Conservation (phyloP, 2,113 vertebrate species). For the Bubo bubo region DNA sequence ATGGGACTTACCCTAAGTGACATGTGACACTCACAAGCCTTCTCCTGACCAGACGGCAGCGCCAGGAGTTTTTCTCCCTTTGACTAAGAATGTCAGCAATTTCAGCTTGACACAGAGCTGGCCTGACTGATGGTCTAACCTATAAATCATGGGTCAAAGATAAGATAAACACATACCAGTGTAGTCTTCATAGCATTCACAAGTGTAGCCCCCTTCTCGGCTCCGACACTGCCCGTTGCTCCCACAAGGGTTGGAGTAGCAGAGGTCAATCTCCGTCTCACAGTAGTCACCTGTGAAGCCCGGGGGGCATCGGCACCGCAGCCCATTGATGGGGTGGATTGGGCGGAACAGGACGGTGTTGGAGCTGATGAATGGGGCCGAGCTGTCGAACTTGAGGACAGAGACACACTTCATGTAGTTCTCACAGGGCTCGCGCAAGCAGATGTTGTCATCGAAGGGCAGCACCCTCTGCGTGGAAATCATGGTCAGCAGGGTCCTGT, state of each 20-base stretch:
- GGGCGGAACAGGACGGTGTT: constrained; percentile 93
- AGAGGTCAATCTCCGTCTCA: constrained; percentile 95
- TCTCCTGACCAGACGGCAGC: neutral
- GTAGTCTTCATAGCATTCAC: constrained; percentile 90
- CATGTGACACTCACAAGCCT: neutral
- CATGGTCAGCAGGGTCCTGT: constrained; percentile 87
- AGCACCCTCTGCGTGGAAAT: constrained; percentile 92
- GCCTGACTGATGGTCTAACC: neutral
- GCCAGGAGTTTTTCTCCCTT: neutral
- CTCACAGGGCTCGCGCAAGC: constrained; percentile 93
- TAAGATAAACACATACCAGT: constrained; percentile 83
- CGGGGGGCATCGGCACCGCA: constrained; percentile 91
- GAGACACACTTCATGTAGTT: constrained; percentile 99
- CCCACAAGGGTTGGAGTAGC: constrained; percentile 91
- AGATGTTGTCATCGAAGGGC: constrained; percentile 98
- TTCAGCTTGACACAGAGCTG: constrained; percentile 27
- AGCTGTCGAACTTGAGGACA: constrained; percentile 92
- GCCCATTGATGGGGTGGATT: constrained; percentile 93
- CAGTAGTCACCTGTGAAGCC: constrained; percentile 96
- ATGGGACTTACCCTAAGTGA: neutral
- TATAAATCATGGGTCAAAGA: neutral
- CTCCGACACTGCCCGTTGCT: constrained; percentile 88
- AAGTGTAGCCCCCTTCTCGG: constrained; percentile 92
- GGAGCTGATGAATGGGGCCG: constrained; percentile 92
- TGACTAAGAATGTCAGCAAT: constrained; percentile 58